These are phyloP conservation scores for Astropecten irregularis DNA, from an alignment of 53 echinoderm and acorn worm genomes.

Conservation along the genomic window DNA sequence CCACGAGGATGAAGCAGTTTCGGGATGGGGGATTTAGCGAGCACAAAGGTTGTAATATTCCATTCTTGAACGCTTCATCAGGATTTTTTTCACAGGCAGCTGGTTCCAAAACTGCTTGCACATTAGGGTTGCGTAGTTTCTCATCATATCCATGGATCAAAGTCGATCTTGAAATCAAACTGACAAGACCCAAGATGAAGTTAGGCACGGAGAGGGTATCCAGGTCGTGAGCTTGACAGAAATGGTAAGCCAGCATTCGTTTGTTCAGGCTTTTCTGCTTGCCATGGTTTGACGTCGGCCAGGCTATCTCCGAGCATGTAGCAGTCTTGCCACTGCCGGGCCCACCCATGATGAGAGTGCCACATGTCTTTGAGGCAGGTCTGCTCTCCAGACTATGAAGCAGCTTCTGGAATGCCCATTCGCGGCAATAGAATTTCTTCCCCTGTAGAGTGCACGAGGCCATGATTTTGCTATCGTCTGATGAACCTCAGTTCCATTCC, in stretches of 20 bases:
- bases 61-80: conserved; percentile 97
- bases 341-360: conserved; percentile 96
- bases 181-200: conserved; percentile 92
- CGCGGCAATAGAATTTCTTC: conserved; percentile 97
- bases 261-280: conserved; percentile 91
- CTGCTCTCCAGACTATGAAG: conserved; percentile 93
- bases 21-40: conserved; percentile 87
- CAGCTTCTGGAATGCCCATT: conserved; percentile 99
- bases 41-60: conserved; percentile 85
- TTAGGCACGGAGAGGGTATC: conserved; percentile 93
- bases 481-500: conserved; percentile 32
- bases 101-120: conserved; percentile 92
- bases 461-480: conserved; percentile 53
- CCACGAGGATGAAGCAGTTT: conserved; percentile 96
- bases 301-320: conserved; percentile 90
- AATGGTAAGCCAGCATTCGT: conserved; percentile 90
- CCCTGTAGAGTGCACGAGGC: conserved; percentile 96
- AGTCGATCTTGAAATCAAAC: conserved; percentile 84
- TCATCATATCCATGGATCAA: conserved; percentile 93
- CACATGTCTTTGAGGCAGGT: conserved; percentile 96
- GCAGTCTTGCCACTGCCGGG: conserved; percentile 98
- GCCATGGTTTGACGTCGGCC: conserved; percentile 88
- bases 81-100: conserved; percentile 96
- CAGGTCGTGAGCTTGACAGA: conserved; percentile 90
- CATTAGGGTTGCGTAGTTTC: conserved; percentile 87